Conservation (phyloP, 2,797 vertebrate genomes). For the Cephalopachus bancanus region DNA sequence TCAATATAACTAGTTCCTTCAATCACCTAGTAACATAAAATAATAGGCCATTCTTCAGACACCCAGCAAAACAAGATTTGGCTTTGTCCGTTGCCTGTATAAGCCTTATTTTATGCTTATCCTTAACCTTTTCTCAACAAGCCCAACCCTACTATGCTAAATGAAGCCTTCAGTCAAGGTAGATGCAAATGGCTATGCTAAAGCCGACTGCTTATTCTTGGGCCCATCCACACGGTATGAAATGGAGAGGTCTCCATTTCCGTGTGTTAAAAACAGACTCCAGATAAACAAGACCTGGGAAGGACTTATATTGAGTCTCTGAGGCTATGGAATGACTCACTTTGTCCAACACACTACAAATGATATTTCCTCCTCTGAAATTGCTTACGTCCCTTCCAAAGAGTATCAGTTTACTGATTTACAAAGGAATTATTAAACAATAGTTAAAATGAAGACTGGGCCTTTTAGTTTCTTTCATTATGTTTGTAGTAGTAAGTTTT, state of each 20-base stretch:
- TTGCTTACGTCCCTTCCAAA: neutral
- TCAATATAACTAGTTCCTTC: constrained; percentile 28
- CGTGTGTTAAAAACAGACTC: constrained; percentile 1
- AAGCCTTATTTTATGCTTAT: neutral
- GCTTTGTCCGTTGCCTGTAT: constrained; percentile 42
- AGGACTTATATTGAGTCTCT: neutral
- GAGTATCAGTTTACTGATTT: constrained; percentile 21
- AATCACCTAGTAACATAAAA: constrained; percentile 64
- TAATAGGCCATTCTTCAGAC: constrained; percentile 48
- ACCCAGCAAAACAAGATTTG: constrained; percentile 42
- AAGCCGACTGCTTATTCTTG: neutral
- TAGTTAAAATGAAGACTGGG: constrained; percentile 12
- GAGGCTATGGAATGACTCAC: neutral
- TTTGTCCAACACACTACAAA: neutral
- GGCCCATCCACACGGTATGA: neutral
- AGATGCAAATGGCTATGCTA: neutral
- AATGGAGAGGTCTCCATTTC: constrained; percentile 7
- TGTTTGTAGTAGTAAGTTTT: constrained; percentile 24
- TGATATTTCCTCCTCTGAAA: neutral
- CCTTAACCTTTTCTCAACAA: constrained; percentile 31
- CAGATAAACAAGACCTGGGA: neutral
- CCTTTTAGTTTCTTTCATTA: neutral
- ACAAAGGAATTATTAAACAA: neutral
- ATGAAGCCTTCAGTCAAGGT: neutral
- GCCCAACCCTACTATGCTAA: neutral